Evolutionary conservation across 2,797 vertebrate species (phyloP).

Genomic region (Decapterus maruadsi): DNA sequence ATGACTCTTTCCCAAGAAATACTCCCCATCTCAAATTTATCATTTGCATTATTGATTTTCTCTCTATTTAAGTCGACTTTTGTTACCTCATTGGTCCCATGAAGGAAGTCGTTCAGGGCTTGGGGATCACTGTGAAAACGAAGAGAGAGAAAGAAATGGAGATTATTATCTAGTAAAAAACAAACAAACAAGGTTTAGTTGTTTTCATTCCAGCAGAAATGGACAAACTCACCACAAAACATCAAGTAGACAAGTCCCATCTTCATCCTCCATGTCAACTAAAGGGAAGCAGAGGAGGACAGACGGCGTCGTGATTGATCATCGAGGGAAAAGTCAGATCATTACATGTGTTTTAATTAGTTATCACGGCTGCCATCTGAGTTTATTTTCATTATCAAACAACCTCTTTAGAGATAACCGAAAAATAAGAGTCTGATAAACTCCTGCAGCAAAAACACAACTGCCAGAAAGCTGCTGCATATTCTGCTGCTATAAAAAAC

Average conservation of each 20-base stretch:
- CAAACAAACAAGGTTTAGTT: background rate
- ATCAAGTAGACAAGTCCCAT: constrained; percentile 91
- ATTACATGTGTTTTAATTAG: background rate
- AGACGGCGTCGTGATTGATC: background rate
- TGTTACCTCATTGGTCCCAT: constrained; percentile 88
- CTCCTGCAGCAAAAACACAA: no score
- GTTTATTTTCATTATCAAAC: background rate
- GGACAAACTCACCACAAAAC: constrained; percentile 87
- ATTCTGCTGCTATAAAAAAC: no score
- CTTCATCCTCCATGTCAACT: constrained; percentile 92
- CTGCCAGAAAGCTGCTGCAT: no score
- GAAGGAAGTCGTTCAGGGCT: constrained; percentile 91
- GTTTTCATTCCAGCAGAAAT: background rate
- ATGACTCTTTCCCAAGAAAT: constrained; percentile 34
- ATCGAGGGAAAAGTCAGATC: background rate
- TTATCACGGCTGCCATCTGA: background rate
- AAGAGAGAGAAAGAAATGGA: background rate
- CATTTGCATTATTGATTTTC: constrained; percentile 48
- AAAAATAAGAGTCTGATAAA: background rate
- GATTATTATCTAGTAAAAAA: background rate
- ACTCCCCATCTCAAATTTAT: constrained; percentile 18
- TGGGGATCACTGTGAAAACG: constrained; percentile 85
- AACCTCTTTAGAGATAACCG: background rate
- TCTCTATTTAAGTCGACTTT: constrained; percentile 20
- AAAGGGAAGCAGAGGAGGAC: constrained; percentile 26